Base-by-base conservation (phyloP, 92 coral and sea anemone genomes). In the Virgularia gustaviana region DNA sequence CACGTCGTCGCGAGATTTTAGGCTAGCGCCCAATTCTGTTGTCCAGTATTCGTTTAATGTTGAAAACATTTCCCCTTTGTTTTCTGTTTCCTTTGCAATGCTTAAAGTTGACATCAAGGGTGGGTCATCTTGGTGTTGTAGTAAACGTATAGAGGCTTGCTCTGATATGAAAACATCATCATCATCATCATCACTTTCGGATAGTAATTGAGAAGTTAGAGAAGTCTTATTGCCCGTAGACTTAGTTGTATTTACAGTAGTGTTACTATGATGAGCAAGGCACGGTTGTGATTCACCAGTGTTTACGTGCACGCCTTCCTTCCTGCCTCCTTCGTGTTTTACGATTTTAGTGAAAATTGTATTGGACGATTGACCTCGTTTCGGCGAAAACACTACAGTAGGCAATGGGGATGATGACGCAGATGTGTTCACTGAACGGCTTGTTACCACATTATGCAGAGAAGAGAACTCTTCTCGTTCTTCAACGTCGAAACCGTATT, bases 1-100 rank as follows among this genome's bases (percentile, higher is more conserved):
- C 2, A 68, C 61, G 19, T 49, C 39, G 11, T 68, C 47, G 16
- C 42, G 25, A 8, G 43, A 19, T 68, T 49, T 68, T 34, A 68
- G 27, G 35, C 61, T 49, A 19, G 32, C 75, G 4, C 61, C 61
- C 1, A 68, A 61, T 4, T 68, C 22, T 34, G 53, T 36, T 0
- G 75, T 20, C 75, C 75, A 68, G 20, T 68, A 68, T 47, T 68
- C 75, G 57, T 68, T 68, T 18, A 68, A 34, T 6, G 75, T 68
- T 15, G 60, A 24, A 34, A 43, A 68, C 31, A 55, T 55, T 12
- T 45, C 22, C 31, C 19, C 41, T n/a, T 51, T 68, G 75, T 49
- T 38, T 5, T 53, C 35, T 6, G 60, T 1, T 20, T 68, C 75
- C 36, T 68, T 68, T 6, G 75, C 75, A 2, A 68, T 59, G 44